Evolutionary conservation across 2,888 invertebrate species (phyloP).

Genomic region (Pardosa pseudoannulata): DNA sequence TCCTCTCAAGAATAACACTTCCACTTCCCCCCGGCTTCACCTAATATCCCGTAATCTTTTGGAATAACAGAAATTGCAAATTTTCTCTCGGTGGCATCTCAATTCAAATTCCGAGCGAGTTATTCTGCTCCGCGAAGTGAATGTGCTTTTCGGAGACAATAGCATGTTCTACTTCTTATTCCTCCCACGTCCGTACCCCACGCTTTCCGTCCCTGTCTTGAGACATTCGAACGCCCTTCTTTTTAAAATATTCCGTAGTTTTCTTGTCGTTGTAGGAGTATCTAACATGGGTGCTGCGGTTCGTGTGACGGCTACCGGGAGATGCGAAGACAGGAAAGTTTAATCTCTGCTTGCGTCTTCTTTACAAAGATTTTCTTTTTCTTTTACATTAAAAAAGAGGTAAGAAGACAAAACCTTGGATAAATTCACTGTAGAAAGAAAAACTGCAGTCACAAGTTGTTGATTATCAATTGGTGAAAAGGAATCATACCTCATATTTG

Average conservation of each 20-base stretch:
- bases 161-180: constrained; percentile 36
- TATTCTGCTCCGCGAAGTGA: not conserved
- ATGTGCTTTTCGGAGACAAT: constrained; percentile 17
- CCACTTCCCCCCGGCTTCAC: no score
- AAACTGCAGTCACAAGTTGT: no score
- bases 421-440: no score
- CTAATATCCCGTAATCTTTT: not conserved
- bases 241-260: constrained; percentile 7
- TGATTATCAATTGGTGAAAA: no score
- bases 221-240: not conserved
- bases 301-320: constrained; percentile 9
- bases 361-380: no score
- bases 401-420: no score
- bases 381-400: no score
- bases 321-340: not conserved
- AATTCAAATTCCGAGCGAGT: not conserved
- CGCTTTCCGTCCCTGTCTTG: constrained; percentile 58
- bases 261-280: constrained; percentile 12
- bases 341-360: not conserved
- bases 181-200: constrained; percentile 61
- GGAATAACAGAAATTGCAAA: not conserved
- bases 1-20: no score
- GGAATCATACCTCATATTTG: no score
- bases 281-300: not conserved
- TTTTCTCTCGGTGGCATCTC: not conserved